Evolutionary conservation across 1,140 invertebrate genomes (phyloP).

Genomic region (Orchesella cincta): DNA sequence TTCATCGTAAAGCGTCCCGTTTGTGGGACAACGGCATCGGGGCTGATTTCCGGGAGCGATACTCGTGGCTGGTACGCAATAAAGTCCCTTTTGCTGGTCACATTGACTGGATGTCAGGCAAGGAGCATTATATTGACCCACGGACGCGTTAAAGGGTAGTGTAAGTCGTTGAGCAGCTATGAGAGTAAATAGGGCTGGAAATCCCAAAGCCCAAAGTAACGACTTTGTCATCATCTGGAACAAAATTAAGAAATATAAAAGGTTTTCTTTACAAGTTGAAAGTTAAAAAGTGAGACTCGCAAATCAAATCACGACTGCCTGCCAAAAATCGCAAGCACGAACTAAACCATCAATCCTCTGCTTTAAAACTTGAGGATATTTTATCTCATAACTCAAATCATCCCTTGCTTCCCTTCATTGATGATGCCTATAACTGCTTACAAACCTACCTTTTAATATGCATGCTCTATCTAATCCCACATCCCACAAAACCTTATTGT

Average conservation of each 20-base stretch:
- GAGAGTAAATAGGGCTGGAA: background rate
- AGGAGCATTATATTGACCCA: conserved; percentile 2
- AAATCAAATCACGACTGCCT: too few species aligned
- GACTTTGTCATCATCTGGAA: background rate
- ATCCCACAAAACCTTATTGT: background rate
- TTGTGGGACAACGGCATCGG: conserved; percentile 37
- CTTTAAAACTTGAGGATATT: too few species aligned
- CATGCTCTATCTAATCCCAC: conserved; percentile 9
- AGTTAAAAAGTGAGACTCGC: too few species aligned
- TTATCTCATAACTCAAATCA: background rate
- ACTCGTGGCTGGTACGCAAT: conserved; percentile 21
- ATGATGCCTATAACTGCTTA: background rate
- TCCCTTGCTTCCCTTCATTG: conserved; percentile 5
- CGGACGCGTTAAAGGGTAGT: background rate
- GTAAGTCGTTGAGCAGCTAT: background rate
- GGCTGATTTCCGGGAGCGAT: background rate
- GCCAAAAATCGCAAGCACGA: too few species aligned
- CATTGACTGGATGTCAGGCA: conserved; percentile 15
- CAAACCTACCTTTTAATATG: background rate
- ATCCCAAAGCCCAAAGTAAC: background rate
- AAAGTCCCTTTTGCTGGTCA: conserved; percentile 25
- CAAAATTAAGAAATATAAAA: background rate
- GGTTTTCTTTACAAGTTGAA: background rate
- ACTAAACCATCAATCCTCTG: too few species aligned
- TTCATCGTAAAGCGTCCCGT: conserved; percentile 36